Evolutionary conservation across 1,140 invertebrate species (phyloP), one percentile per base, ranked within the genome.

Genomic region (Ephestia elutella): DNA sequence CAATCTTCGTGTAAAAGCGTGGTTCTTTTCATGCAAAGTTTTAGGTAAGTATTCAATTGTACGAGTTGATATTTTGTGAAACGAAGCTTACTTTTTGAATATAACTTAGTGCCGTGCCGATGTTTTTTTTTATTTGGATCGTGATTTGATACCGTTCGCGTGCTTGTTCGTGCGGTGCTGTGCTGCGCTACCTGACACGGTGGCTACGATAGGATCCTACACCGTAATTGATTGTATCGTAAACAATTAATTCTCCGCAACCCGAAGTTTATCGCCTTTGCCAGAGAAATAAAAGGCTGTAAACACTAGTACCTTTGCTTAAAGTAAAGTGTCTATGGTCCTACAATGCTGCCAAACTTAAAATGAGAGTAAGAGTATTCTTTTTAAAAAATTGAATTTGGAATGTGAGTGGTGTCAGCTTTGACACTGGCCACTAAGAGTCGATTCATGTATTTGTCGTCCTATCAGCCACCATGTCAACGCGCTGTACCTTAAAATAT

Each of bases 401-500:
- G 38, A 44, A 44, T 19, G 44, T 18, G 25, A 38, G 28, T 63
- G 54, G 1, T 13, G 2, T 7, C 2, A 10, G 25, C 8, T 38
- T 8, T 44, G 7, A 15, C 10, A 15, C 38, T 44, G 38, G 15
- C 38, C 38, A 44, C 13, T 44, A 44, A n/a, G 15, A n/a, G 1
- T 44, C 13, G 8, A 11, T 35, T 11, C 10, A 5, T 9, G 13
- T 13, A 5, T 35, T 10, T 4, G 3, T 44, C n/a, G 13, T 15
- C 56, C 9, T 58, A 21, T 64, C 75, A 82, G 79, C 78, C 80
- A 82, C 73, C 74, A 77, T 68, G 79, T 73, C 76, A 65, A 50
- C 70, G 68, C 70, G 69, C 63, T 57, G 79, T 82, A 84, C 80
- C 79, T 82, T 76, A 80, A 82, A 82, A 82, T 76, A 79, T 75